These are phyloP conservation scores for Scaeva pyrastri DNA, from an alignment of 2,888 invertebrate genomes.

Conservation along the genomic window DNA sequence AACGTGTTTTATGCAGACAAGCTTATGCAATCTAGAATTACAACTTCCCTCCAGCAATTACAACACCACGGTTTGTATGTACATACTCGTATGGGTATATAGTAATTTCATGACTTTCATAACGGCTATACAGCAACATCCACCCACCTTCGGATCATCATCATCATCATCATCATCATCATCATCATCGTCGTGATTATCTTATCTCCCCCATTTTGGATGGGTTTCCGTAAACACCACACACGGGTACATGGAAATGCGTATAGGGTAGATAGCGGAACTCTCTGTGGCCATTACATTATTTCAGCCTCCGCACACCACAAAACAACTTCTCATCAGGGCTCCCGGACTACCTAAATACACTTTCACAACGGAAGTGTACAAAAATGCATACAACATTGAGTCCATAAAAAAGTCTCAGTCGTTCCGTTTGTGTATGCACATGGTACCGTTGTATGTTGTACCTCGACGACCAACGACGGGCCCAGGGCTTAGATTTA, in stretches of 20 bases:
- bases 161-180: constrained; percentile 8
- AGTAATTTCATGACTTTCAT: constrained; percentile 8
- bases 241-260: constrained; percentile 33
- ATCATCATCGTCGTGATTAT: no score
- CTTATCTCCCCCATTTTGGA: constrained; percentile 65
- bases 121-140: not conserved
- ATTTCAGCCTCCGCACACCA: constrained; percentile 40
- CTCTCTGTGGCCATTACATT: constrained; percentile 63
- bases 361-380: constrained; percentile 57
- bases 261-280: constrained; percentile 68
- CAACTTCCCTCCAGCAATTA: constrained; percentile 48
- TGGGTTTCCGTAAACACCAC: constrained; percentile 34
- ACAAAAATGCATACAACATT: constrained; percentile 50
- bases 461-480: not conserved
- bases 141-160: constrained; percentile 8
- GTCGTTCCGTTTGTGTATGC: not conserved
- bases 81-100: not conserved
- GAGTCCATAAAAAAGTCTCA: constrained; percentile 27
- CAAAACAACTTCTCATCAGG: constrained; percentile 2
- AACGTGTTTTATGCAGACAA: not conserved
- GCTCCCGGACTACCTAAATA: constrained; percentile 37
- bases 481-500: constrained; percentile 43
- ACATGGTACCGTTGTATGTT: not conserved
- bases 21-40: constrained; percentile 45
- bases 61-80: constrained; percentile 5